These are phyloP conservation scores for Columba livia DNA, from an alignment of 2,113 vertebrate species.

Conservation along the genomic window DNA sequence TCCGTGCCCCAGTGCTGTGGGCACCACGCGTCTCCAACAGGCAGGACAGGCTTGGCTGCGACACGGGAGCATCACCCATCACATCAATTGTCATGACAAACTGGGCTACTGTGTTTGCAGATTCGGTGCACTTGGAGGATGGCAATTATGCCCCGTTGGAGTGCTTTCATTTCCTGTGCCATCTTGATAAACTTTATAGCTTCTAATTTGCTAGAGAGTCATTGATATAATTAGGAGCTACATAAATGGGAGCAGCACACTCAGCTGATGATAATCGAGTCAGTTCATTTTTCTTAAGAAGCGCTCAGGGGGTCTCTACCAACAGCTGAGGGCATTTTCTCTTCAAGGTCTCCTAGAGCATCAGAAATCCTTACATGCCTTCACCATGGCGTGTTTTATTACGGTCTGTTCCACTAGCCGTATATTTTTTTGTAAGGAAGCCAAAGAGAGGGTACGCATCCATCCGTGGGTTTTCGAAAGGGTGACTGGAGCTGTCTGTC, in stretches of 20 bases:
- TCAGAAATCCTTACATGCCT: neutral
- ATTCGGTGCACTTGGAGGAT: neutral
- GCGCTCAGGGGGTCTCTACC: neutral
- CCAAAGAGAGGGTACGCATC: neutral
- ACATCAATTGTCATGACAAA: neutral
- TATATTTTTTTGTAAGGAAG: neutral
- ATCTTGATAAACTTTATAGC: slow-evolving; percentile 53
- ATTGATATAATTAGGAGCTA: slow-evolving; percentile 57
- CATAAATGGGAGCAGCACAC: slow-evolving; percentile 23
- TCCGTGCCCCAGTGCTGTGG: neutral
- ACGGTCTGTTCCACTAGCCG: neutral
- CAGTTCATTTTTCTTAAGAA: slow-evolving; percentile 18
- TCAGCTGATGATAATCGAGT: neutral
- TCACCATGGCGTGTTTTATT: neutral
- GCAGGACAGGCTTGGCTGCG: fast-evolving
- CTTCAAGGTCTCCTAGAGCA: neutral
- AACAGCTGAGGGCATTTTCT: neutral
- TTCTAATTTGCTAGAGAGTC: slow-evolving; percentile 58
- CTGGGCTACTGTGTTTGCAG: neutral
- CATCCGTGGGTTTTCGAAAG: neutral
- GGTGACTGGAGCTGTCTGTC: neutral
- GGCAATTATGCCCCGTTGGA: neutral
- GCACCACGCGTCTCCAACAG: fast-evolving
- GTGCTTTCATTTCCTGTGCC: slow-evolving; percentile 50
- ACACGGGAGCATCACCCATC: fast-evolving